Evolutionary conservation across 2,113 vertebrate species (phyloP), one percentile per base, ranked within the genome.

Genomic region (Agelaius phoeniceus): DNA sequence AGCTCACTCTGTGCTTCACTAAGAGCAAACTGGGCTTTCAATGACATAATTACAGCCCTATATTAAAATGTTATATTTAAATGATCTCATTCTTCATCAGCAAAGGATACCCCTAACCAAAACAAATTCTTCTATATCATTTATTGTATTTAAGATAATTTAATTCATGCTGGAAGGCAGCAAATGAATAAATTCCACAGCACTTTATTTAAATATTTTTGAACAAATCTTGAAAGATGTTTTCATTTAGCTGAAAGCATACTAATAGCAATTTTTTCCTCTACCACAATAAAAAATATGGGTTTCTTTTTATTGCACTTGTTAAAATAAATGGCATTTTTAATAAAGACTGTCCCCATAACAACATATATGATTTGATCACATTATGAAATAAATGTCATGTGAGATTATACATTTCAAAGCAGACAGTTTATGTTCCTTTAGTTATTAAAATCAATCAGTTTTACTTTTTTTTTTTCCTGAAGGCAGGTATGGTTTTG

Each of bases 291-390:
- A 76, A 94, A 95, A 96, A 93, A 76, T 80, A 83, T 86, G 81
- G 81, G 75, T 93, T 97, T 96, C 83, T 85, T 95, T 97, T 98
- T 97, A 97, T 96, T 97, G 95, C 81, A 61, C 94, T 97, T 97
- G 94, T 97, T 97, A 97, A 98, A 98, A 98, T 97, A 98, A 98
- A 98, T 97, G 96, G 96, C 96, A 96, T 98, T 98, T 98, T 98
- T 97, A 98, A 98, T 98, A 97, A 98, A 97, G 97, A 97, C 89
- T 97, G 97, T 97, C 95, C 96, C 97, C 87, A 96, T 93, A 96
- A 97, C 88, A 97, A 97, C 95, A 96, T 97, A 97, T 95, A 97
- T 97, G 97, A 97, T 95, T 87, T 90, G 95, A 98, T 94, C 97
- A 95, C 59, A 89, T 94, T 96, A 97, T 95, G 92, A 97, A 97